Conservation (phyloP, 37 sponge, comb jelly and placozoan genomes). For the Lycopodina hypogea region DNA sequence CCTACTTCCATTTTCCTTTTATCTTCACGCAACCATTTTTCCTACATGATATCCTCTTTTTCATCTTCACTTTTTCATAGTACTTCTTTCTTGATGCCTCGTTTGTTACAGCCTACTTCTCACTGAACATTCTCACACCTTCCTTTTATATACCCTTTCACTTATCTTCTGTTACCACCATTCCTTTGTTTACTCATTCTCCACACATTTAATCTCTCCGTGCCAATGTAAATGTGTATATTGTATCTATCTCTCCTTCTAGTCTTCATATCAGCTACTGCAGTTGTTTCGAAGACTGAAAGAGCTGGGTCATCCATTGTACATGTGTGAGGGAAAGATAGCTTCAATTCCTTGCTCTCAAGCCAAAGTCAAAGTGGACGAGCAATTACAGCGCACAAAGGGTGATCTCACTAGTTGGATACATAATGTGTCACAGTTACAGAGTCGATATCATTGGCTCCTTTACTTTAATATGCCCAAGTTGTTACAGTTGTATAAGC, state of each 20-base stretch:
- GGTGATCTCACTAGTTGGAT: conserved; percentile 45
- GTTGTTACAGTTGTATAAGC: conserved; percentile 28
- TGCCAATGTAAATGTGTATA: too few species aligned
- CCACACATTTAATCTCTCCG: too few species aligned
- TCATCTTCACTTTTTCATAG: too few species aligned
- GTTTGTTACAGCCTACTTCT: too few species aligned
- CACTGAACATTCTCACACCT: neutral
- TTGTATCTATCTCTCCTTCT: neutral
- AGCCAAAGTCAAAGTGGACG: conserved; percentile 8
- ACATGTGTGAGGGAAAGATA: conserved; percentile 7
- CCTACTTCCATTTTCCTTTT: neutral
- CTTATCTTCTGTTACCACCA: neutral
- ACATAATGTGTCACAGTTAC: conserved; percentile 33
- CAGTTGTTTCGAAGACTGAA: conserved; percentile 38
- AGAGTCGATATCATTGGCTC: conserved; percentile 44
- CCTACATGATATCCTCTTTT: neutral
- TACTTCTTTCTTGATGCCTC: too few species aligned
- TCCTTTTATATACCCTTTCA: neutral
- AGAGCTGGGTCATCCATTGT: conserved; percentile 63
- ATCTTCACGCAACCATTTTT: neutral
- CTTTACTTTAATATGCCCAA: conserved; percentile 72
- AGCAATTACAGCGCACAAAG: conserved; percentile 22
- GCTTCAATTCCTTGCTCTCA: conserved; percentile 14
- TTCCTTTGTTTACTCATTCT: too few species aligned
- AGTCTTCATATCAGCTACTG: conserved; percentile 56